These are phyloP conservation scores for Drosophila macrospina DNA, from an alignment of 2,888 invertebrate species.

Conservation along the genomic window DNA sequence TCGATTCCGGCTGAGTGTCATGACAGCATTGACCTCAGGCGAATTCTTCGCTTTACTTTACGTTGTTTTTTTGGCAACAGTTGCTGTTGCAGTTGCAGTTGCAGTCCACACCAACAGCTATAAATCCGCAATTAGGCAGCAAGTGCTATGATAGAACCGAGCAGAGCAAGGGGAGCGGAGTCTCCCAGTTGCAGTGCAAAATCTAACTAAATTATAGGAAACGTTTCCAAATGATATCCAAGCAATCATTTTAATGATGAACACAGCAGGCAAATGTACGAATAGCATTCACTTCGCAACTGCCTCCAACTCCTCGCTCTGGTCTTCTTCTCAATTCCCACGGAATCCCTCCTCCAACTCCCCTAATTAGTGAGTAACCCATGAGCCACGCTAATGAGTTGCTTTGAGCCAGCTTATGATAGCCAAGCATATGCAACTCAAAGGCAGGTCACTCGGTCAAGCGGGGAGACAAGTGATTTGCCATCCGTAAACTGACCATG, in stretches of 20 bases:
- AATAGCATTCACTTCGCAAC: slow-evolving; percentile 3
- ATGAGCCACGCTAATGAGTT: slow-evolving; percentile 18
- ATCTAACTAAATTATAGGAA: slow-evolving; percentile 46
- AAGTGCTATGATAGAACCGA: slow-evolving; percentile 16
- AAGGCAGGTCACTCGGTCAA: slow-evolving; percentile 39
- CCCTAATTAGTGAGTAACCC: slow-evolving; percentile 1
- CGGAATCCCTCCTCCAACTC: not conserved
- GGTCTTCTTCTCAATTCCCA: not conserved
- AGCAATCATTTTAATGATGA: slow-evolving; percentile 60
- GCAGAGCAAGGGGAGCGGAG: not conserved
- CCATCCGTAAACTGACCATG: not conserved
- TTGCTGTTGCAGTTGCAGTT: slow-evolving; percentile 41
- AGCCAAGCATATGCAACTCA: slow-evolving; percentile 1
- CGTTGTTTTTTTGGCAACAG: slow-evolving; percentile 45
- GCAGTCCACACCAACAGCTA: slow-evolving; percentile 19
- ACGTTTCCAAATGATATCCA: slow-evolving; percentile 44
- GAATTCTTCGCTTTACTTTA: slow-evolving; percentile 39
- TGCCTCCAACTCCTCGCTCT: not conserved
- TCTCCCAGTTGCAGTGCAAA: slow-evolving; percentile 4
- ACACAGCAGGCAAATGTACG: slow-evolving; percentile 20
- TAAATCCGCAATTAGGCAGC: slow-evolving; percentile 47
- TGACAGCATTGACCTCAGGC: slow-evolving; percentile 73
- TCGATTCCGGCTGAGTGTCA: slow-evolving; percentile 58
- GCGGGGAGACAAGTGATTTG: slow-evolving; percentile 1
- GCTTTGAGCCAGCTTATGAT: slow-evolving; percentile 13